Evolutionary conservation across 2,113 vertebrate genomes (phyloP).

Genomic region (Phodopus roborovskii): DNA sequence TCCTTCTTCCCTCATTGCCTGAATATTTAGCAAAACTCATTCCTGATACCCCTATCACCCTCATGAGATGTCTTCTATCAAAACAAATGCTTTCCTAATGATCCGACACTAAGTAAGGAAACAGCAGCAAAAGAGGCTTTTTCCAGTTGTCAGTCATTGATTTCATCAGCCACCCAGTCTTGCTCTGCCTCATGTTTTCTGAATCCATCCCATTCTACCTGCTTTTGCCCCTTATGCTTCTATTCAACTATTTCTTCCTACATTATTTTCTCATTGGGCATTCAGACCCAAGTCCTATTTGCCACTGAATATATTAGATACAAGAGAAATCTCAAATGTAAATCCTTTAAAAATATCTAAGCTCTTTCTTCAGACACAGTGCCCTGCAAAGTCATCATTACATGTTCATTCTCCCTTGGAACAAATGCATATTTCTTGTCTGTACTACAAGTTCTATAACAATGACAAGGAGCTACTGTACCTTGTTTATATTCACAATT

Average conservation of each 20-base stretch:
- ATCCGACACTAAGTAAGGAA: neutral
- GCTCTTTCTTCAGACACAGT: neutral
- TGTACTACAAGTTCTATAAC: neutral
- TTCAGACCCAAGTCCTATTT: neutral
- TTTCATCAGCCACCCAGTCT: neutral
- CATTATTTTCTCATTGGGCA: neutral
- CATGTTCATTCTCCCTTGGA: neutral
- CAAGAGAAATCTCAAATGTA: neutral
- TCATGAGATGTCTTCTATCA: constrained; percentile 13
- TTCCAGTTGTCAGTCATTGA: neutral
- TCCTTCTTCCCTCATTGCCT: neutral
- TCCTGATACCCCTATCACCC: neutral
- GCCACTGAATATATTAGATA: neutral
- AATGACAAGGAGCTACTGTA: neutral
- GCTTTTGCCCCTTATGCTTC: neutral
- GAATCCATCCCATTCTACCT: neutral
- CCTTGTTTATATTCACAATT: neutral
- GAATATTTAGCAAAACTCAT: constrained; percentile 55
- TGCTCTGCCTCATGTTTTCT: neutral
- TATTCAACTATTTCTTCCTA: neutral
- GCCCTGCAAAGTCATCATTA: neutral
- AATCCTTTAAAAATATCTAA: neutral
- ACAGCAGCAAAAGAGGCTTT: neutral
- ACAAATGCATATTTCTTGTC: neutral
- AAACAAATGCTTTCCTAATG: constrained; percentile 28